Conservation (phyloP, 2,113 vertebrate species). For the Hyaena hyaena region DNA sequence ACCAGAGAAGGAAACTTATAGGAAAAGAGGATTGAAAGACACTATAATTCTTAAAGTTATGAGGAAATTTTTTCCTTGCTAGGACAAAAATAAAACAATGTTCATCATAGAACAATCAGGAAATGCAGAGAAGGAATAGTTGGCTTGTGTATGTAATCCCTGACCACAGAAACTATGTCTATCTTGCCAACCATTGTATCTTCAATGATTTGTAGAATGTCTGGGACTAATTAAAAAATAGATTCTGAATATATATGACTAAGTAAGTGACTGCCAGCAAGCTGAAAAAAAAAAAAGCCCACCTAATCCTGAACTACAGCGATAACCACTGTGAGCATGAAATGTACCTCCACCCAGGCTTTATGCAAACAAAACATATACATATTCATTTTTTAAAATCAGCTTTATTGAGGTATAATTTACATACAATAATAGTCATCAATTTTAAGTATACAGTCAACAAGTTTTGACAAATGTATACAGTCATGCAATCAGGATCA, state of each 20-base stretch:
- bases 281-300: not conserved
- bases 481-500: not conserved
- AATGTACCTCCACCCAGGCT: not conserved
- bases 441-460: not conserved
- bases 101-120: not conserved
- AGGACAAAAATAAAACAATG: not conserved
- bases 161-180: not conserved
- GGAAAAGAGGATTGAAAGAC: not conserved
- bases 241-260: constrained; percentile 41
- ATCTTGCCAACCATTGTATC: not conserved
- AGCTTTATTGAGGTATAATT: not conserved
- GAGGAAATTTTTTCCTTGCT: not conserved
- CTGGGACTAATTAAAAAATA: constrained; percentile 6
- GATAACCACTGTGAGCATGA: not conserved
- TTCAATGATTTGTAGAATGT: not conserved
- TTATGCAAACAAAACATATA: not conserved
- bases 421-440: not conserved
- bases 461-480: not conserved
- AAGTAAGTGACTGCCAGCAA: not conserved
- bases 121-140: not conserved
- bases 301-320: not conserved
- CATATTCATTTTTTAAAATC: not conserved
- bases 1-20: not conserved
- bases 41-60: not conserved
- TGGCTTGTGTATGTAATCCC: not conserved